These are phyloP conservation scores for Meloidogyne exigua DNA, from an alignment of 1,140 invertebrate genomes.

Conservation along the genomic window DNA sequence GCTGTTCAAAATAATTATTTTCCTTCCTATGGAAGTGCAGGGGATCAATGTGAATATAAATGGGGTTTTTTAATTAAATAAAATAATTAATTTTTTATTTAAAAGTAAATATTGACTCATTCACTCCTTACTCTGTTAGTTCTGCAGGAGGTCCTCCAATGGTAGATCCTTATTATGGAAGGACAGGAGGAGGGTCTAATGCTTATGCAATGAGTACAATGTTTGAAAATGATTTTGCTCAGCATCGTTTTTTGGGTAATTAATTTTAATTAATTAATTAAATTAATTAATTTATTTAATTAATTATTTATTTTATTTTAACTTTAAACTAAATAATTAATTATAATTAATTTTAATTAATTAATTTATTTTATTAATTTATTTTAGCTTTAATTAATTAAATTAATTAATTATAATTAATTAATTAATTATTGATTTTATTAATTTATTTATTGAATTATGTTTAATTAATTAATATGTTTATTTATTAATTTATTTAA, in stretches of 20 bases:
- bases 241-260: conserved; percentile 20
- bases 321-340: no score
- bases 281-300: no score
- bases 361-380: no score
- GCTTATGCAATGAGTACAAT: conserved; percentile 23
- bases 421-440: no score
- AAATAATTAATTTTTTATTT: background rate
- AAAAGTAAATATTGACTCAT: conserved; percentile 1
- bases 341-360: no score
- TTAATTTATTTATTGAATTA: no score
- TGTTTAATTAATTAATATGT: no score
- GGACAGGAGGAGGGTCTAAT: background rate
- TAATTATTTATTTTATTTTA: no score
- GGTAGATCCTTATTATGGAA: conserved; percentile 13
- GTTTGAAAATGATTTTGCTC: conserved; percentile 20
- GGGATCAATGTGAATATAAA: conserved; percentile 26
- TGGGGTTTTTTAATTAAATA: conserved; percentile 19
- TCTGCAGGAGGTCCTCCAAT: background rate
- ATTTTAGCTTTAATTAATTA: no score
- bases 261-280: background rate
- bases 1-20: background rate
- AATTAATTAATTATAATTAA: no score
- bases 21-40: conserved; percentile 15
- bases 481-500: no score
- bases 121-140: background rate